phyloP scores from a whole-genome alignment of 2,113 vertebrate species.

The Furnarius figulus region DNA sequence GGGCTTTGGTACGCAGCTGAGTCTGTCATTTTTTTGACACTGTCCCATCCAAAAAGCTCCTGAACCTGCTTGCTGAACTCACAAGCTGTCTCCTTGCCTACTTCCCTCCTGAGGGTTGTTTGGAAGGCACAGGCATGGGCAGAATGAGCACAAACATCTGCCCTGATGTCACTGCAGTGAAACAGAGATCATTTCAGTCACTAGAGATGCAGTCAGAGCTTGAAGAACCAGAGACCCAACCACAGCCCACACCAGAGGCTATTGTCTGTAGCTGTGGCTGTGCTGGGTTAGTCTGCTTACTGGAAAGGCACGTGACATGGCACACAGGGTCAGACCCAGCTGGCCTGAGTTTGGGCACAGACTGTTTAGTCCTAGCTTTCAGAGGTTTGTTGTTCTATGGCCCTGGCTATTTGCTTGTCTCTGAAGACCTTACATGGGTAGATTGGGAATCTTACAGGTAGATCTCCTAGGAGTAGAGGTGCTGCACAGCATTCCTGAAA shows the following conservation, averaged over 20 bases:
- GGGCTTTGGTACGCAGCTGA: background rate
- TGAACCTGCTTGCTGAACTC: background rate
- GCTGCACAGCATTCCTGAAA: background rate
- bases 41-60: background rate
- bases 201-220: background rate
- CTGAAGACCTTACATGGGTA: background rate
- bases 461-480: background rate
- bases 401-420: background rate
- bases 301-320: fast-evolving
- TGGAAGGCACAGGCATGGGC: background rate
- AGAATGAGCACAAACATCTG: background rate
- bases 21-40: background rate
- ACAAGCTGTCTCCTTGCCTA: background rate
- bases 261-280: background rate
- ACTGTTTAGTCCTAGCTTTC: background rate
- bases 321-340: background rate
- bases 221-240: background rate
- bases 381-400: background rate
- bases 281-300: background rate
- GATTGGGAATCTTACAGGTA: background rate
- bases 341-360: background rate
- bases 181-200: background rate
- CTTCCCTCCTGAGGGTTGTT: background rate
- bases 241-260: background rate
- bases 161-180: background rate